Percentiles rank a stretch among this genome's conserved stretches.
Evolutionary conservation across 2,113 vertebrate genomes (phyloP).

Genomic region (Urocitellus parryii): DNA sequence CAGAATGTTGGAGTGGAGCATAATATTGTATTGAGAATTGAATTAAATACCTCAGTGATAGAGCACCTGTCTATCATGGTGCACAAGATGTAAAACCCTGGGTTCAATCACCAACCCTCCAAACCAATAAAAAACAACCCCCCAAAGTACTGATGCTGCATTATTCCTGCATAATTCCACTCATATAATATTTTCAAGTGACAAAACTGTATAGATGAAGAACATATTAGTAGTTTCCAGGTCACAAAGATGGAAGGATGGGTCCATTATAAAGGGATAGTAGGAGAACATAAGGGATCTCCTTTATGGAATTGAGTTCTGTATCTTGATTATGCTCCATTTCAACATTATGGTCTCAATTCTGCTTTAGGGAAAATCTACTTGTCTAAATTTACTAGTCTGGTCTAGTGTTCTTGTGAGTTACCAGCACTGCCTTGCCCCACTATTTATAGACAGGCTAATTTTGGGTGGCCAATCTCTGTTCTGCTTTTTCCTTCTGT

Average conservation of each 20-base stretch:
- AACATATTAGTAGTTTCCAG: too few species aligned
- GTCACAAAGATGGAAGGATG: too few species aligned
- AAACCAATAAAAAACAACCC: too few species aligned
- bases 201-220: too few species aligned
- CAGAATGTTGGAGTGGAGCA: neutral
- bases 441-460: slow-evolving; percentile 83
- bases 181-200: too few species aligned
- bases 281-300: neutral
- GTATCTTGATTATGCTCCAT: neutral
- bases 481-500: slow-evolving; percentile 70
- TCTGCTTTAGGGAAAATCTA: slow-evolving; percentile 28
- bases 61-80: too few species aligned
- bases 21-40: neutral
- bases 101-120: too few species aligned
- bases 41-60: too few species aligned
- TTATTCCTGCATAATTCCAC: too few species aligned
- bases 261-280: too few species aligned
- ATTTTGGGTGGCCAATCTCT: slow-evolving; percentile 77
- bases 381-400: slow-evolving; percentile 63
- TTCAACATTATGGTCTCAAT: neutral
- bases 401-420: slow-evolving; percentile 25
- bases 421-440: slow-evolving; percentile 5
- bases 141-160: too few species aligned
- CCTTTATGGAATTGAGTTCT: neutral
- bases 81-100: too few species aligned